Evolutionary conservation across 2,888 invertebrate genomes (phyloP), one percentile per base, ranked within the genome.

Genomic region (Thereva nobilitata): DNA sequence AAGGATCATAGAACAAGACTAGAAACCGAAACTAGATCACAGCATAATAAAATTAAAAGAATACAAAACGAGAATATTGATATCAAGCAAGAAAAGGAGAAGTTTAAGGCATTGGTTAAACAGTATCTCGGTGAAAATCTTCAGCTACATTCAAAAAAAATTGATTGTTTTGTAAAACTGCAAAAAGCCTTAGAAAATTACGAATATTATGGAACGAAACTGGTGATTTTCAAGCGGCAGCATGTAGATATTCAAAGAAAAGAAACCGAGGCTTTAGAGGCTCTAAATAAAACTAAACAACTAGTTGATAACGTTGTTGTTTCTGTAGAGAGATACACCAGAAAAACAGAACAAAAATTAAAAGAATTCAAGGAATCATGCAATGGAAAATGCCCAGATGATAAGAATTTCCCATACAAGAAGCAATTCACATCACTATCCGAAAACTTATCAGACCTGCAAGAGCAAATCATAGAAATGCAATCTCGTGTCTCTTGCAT

Each of bases 401-500:
- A 89, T 67, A 72, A 75, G 0, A 83, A 81, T 37, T 90, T 89
- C 71, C 84, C 85, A 0, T 83, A 84, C 72, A 77, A 76, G 3
- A 76, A 76, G 0, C 78, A 83, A 7, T 89, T 89, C 71, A 80
- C 82, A 0, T 76, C 77, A 9, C 74, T 91, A 10, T 85, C 89
- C 0, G 73, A 80, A 0, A 82, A 84, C 10, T 64, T 87, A 0
- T 81, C 80, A 0, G 80, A 82, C 1, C 75, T 92, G 5, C 83
- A 85, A 38, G 83, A 83, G 0, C 82, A 84, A 54, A 82, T 86
- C 66, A 82, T 83, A 41, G 85, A 87, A 47, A 76, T 86, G 9
- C 83, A 86, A 72, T 86, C 88, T 0, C 85, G 86, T 74, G 84
- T 89, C 10, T 87, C 87, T 49, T 89, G 88, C 73, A 82, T 84